phyloP scores from a whole-genome alignment of 2,797 vertebrate species.

The Xerus rutilus region DNA sequence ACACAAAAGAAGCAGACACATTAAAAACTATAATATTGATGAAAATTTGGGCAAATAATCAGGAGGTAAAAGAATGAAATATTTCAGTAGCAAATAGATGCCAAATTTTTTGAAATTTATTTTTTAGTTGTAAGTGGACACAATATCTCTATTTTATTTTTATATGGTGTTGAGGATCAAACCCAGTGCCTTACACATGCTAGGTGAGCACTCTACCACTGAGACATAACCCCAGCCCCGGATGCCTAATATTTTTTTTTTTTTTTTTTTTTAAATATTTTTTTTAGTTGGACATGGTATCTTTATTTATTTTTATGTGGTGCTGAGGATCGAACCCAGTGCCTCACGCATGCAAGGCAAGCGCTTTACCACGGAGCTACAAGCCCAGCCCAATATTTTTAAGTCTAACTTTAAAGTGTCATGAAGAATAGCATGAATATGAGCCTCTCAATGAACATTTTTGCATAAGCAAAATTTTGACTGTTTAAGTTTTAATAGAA shows the following conservation, averaged over 20 bases:
- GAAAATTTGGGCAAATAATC: background rate
- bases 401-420: background rate
- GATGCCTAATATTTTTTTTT: slow-evolving; percentile 1
- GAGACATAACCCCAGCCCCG: too few species aligned
- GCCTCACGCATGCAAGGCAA: too few species aligned
- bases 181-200: too few species aligned
- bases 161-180: too few species aligned
- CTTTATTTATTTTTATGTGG: too few species aligned
- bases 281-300: too few species aligned
- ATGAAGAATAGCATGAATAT: background rate
- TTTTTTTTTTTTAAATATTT: too few species aligned
- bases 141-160: too few species aligned
- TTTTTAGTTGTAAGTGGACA: too few species aligned
- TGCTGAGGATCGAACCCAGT: too few species aligned
- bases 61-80: slow-evolving; percentile 32
- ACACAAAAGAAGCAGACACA: background rate
- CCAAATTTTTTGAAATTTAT: background rate
- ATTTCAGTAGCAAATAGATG: background rate
- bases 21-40: background rate
- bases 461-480: background rate
- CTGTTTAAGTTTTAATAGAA: slow-evolving; percentile 35
- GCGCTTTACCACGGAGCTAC: too few species aligned
- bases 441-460: background rate
- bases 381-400: background rate
- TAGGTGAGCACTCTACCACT: too few species aligned